Evolutionary conservation across 2,888 invertebrate genomes (phyloP).

Genomic region (Pegoplata infirma): DNA sequence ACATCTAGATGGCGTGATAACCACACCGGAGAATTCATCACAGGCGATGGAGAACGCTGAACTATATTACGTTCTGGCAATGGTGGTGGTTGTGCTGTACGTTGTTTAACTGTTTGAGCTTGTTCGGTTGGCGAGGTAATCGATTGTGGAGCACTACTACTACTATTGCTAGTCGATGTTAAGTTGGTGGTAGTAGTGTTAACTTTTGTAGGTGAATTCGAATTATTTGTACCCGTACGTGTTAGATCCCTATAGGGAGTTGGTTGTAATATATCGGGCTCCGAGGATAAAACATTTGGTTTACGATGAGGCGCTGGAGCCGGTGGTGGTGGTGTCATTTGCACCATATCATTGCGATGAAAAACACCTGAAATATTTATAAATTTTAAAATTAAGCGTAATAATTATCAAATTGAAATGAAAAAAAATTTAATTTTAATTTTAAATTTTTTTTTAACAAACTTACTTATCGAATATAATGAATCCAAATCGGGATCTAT

Average conservation of each 20-base stretch:
- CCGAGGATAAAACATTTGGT: slow-evolving; percentile 69
- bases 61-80: slow-evolving; percentile 73
- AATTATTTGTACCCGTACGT: slow-evolving; percentile 42
- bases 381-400: neutral
- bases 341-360: slow-evolving; percentile 76
- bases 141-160: slow-evolving; percentile 43
- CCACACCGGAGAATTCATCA: slow-evolving; percentile 83
- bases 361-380: slow-evolving; percentile 72
- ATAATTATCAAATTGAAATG: too few relatives aligned
- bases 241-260: slow-evolving; percentile 64
- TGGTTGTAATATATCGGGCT: slow-evolving; percentile 64
- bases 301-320: slow-evolving; percentile 87
- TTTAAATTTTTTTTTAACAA: too few relatives aligned
- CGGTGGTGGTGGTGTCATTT: slow-evolving; percentile 85
- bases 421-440: too few relatives aligned
- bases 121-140: slow-evolving; percentile 60
- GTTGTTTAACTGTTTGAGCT: slow-evolving; percentile 66
- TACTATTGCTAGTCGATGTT: slow-evolving; percentile 62
- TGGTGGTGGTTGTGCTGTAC: slow-evolving; percentile 71
- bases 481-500: slow-evolving; percentile 83
- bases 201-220: slow-evolving; percentile 58
- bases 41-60: slow-evolving; percentile 76
- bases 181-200: slow-evolving; percentile 56
- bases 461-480: slow-evolving; percentile 85
- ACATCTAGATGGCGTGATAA: slow-evolving; percentile 81